Conservation (phyloP, 2,797 vertebrate genomes). For the Sebastes variabilis region DNA sequence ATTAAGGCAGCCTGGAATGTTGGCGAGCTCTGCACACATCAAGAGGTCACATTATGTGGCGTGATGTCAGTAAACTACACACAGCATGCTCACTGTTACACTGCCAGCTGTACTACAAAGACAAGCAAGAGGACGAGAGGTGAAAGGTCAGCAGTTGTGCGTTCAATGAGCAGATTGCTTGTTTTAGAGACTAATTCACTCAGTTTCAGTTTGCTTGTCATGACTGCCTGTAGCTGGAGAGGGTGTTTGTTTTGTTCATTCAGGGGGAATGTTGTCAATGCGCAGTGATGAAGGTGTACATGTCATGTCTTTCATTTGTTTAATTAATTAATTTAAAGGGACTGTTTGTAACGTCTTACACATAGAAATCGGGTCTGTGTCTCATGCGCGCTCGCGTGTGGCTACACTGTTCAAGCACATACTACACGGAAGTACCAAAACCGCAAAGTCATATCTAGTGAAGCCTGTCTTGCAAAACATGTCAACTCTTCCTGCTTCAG, state of each 20-base stretch:
- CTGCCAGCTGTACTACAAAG: neutral
- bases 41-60: slow-evolving; percentile 5
- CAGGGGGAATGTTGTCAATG: no score
- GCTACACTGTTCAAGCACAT: no score
- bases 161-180: neutral
- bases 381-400: no score
- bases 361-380: no score
- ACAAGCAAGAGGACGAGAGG: neutral
- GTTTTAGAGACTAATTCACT: neutral
- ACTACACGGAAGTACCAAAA: no score
- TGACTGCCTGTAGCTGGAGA: neutral
- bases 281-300: no score
- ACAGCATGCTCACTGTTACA: neutral
- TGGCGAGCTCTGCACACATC: slow-evolving; percentile 14
- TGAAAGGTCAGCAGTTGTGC: slow-evolving; percentile 1
- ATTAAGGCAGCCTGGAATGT: slow-evolving; percentile 21
- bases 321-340: neutral
- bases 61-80: slow-evolving; percentile 7
- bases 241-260: neutral
- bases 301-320: neutral
- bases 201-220: neutral
- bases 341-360: no score
- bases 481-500: no score
- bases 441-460: no score
- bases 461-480: no score